These are phyloP conservation scores for Phymastichus coffea DNA, from an alignment of 1,140 invertebrate genomes.

Conservation along the genomic window DNA sequence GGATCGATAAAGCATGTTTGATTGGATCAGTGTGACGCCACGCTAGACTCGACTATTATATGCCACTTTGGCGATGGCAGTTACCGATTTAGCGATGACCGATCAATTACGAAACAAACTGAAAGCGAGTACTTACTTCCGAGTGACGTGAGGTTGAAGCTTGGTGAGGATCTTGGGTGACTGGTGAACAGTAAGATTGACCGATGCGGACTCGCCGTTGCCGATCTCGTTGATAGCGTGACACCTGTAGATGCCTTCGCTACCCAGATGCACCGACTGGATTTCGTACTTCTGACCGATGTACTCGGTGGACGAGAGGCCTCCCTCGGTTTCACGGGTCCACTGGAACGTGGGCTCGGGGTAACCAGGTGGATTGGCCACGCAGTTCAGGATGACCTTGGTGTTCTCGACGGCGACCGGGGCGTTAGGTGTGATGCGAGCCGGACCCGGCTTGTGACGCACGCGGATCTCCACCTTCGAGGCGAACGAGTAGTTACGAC, in stretches of 20 bases:
- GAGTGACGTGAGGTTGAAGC: constrained; percentile 79
- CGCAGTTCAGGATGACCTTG: constrained; percentile 81
- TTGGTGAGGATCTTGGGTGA: constrained; percentile 80
- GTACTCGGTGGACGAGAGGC: constrained; percentile 63
- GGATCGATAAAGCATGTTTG: no score
- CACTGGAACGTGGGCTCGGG: constrained; percentile 84
- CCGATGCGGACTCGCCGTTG: constrained; percentile 77
- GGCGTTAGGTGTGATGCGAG: constrained; percentile 77
- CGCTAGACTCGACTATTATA: no score
- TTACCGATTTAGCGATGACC: no score
- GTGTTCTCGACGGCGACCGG: constrained; percentile 83
- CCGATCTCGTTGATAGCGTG: constrained; percentile 87
- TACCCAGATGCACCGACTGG: constrained; percentile 75
- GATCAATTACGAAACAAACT: no score
- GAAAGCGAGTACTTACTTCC: constrained; percentile 62
- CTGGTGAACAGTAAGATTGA: constrained; percentile 82
- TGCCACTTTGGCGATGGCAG: no score
- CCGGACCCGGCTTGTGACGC: constrained; percentile 83
- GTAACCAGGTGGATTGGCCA: constrained; percentile 83
- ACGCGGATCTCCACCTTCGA: constrained; percentile 77
- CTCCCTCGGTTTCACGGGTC: constrained; percentile 76
- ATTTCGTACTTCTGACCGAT: constrained; percentile 84
- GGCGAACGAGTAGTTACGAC: constrained; percentile 69
- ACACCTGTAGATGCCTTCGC: constrained; percentile 87
- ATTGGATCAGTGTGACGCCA: no score